Evolutionary conservation across 2,113 vertebrate genomes (phyloP), one percentile per base, ranked within the genome.

Genomic region (Chloropsis cyanopogon): DNA sequence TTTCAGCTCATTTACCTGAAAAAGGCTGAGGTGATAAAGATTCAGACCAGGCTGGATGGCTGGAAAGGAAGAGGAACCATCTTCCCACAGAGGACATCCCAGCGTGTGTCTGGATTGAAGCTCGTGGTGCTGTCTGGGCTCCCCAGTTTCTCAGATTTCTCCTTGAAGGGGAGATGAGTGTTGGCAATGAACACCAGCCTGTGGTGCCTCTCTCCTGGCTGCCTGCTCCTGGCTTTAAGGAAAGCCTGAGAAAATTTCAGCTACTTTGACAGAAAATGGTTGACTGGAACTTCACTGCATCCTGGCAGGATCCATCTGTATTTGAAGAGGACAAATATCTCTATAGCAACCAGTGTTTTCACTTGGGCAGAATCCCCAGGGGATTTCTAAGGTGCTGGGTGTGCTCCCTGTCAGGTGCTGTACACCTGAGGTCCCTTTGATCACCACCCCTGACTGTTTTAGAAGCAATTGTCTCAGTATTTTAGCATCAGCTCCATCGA

Each of bases 21-120:
- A 98, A 98, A 96, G 0, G 93, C 82, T 72, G 98, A 98, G 96
- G 98, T 98, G 97, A 98, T 86, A 96, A 98, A 98, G 49, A 98
- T 93, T 63, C 93, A 41, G 88, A 98, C 95, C 8, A 97, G 96
- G 47, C 95, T 98, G 96, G 97, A 96, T 5, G 63, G 76, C 26
- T 95, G 94, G 14, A 11, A 70, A 5, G 88, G 96, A 21, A 93
- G 61, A 47, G 84, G 73, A 44, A 73, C 60, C 42, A 83, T 54
- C 92, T 91, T 96, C 24, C 97, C 95, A 20, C 33, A 46, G 66
- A 97, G 96, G 14, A 96, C 91, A 49, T 94, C 64, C 66, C 4
- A 26, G 35, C 0, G 4, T 71, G 87, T 86, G 11, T 72, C 82
- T 3, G 73, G 65, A 8, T 66, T 77, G 35, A 23, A 16, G 31